Percentiles rank a stretch among this genome's conserved stretches.
phyloP scores from a whole-genome alignment of 1,140 invertebrate genomes.

The Brachionus koreanus region DNA sequence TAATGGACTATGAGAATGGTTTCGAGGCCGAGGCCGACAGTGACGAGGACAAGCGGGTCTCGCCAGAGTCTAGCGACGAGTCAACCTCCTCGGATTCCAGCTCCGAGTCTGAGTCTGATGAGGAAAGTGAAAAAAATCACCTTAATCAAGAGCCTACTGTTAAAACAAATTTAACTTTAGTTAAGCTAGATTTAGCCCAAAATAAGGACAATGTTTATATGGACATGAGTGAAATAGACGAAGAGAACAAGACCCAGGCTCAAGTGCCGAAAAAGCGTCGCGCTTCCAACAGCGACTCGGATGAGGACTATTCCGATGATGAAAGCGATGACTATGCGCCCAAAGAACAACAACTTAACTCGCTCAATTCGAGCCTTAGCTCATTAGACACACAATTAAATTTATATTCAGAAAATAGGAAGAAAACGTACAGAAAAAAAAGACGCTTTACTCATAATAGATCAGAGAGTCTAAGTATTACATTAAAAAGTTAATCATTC shows the following conservation, averaged over 20 bases:
- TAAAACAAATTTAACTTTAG: conserved; percentile 30
- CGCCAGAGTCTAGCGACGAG: not conserved
- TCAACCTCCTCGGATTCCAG: not conserved
- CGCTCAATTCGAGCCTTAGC: not conserved
- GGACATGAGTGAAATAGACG: not conserved
- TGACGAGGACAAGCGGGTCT: not conserved
- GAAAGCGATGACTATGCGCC: not conserved
- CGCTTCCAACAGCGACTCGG: not conserved
- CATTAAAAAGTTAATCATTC: conserved; percentile 15
- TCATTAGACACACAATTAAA: not conserved
- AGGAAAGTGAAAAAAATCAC: conserved; percentile 12
- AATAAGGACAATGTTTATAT: not conserved
- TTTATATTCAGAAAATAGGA: not conserved
- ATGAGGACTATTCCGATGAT: conserved; percentile 2
- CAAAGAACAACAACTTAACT: not conserved
- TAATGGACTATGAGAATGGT: conserved; percentile 38
- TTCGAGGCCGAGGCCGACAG: not conserved
- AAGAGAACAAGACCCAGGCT: not conserved
- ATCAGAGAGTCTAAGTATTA: conserved; percentile 1
- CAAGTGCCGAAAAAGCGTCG: not conserved
- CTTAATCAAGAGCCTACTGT: not conserved
- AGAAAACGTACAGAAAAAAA: not conserved
- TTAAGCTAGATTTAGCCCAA: not conserved
- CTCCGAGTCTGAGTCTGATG: not conserved
- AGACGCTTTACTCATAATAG: not conserved